Percentiles rank a stretch among this genome's conserved stretches.
Evolutionary conservation across 2,888 invertebrate species (phyloP).

Genomic region (Meta bourneti): DNA sequence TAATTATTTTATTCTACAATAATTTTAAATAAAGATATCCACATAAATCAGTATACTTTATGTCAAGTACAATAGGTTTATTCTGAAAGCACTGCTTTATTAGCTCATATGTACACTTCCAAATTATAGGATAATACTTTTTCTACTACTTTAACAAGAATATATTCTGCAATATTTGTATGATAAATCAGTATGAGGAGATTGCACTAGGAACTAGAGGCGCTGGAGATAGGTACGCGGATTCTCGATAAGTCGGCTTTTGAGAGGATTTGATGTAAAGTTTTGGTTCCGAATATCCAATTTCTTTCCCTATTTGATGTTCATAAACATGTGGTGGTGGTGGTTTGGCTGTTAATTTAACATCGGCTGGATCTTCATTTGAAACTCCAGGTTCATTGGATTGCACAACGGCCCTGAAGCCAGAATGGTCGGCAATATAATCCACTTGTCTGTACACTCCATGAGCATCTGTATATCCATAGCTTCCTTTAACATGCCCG

Average conservation of each 20-base stretch:
- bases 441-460: conserved; percentile 76
- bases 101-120: no score
- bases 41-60: no score
- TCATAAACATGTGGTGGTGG: conserved; percentile 57
- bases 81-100: no score
- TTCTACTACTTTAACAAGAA: no score
- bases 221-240: not conserved
- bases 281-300: conserved; percentile 55
- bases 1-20: no score
- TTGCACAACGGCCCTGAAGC: conserved; percentile 76
- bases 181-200: no score
- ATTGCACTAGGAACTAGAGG: no score
- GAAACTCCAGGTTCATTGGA: conserved; percentile 71
- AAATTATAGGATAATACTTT: no score
- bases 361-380: conserved; percentile 71
- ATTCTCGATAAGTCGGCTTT: conserved; percentile 51
- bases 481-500: conserved; percentile 76
- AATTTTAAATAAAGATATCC: no score
- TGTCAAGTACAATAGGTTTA: no score
- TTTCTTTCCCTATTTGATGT: conserved; percentile 30
- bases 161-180: no score
- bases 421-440: conserved; percentile 77
- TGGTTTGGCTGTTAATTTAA: conserved; percentile 63
- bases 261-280: conserved; percentile 27
- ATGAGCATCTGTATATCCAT: conserved; percentile 73